Evolutionary conservation across 2,797 vertebrate species (phyloP), one percentile per base, ranked within the genome.

Genomic region (Nothura maculosa): DNA sequence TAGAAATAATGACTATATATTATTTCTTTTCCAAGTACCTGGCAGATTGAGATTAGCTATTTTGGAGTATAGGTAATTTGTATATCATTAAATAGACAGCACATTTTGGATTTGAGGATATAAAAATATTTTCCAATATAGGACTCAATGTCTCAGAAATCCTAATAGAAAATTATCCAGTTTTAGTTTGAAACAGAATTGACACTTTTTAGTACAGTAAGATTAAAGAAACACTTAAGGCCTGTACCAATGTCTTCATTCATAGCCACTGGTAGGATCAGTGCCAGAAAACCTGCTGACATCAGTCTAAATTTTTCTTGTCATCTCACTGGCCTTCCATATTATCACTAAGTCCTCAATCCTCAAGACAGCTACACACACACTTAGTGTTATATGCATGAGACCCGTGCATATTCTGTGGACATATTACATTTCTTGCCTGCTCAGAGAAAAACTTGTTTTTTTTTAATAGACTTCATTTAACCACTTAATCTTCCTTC

Each of bases 1-100:
- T 45, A 81, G 58, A 87, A 93, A 72, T 62, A 84, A 87, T 73
- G 42, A 6, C 9, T 72, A 22, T 22, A 32, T 69, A n/a, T 58
- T 92, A n/a, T 57, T 92, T 64, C n/a, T 85, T 90, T 91, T 89
- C 30, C n/a, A 85, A 62, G 50, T 69, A 76, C 17, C 3, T 40
- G 48, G 36, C 17, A 95, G 50, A 73, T 47, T 69, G 61, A 64
- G 32, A 34, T 69, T 83, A 68, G 20, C 8, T 87, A 38, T 89
- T 72, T 54, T 55, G 18, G 16, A 6, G 9, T 45, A 22, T 6
- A 87, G 32, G 74, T 64, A 87, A 78, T 66, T 78, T 32, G 3
- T 15, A 64, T 5, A 73, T 22, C 48, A 21, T 24, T 45, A 19
- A 15, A 45, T 55, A 21, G n/a, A 34, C 50, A 60, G n/a, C 7